Evolutionary conservation across 2,797 vertebrate genomes (phyloP).

Genomic region (Notoglanidium macrostoma): DNA sequence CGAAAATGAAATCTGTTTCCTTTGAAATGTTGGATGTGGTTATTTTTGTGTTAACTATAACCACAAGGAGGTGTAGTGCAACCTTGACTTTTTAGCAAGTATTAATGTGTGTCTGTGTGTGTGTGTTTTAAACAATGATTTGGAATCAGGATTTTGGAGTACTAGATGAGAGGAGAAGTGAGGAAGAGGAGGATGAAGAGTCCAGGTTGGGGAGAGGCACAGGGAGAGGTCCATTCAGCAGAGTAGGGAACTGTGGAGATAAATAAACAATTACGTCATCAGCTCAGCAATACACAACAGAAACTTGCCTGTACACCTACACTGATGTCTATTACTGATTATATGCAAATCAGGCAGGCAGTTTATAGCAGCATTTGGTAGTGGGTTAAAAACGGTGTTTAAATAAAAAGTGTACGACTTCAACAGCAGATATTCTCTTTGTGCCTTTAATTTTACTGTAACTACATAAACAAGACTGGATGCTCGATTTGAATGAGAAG

Average conservation of each 20-base stretch:
- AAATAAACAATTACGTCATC: slow-evolving; percentile 31
- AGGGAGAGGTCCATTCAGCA: slow-evolving; percentile 88
- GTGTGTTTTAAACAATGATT: not conserved
- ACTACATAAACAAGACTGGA: slow-evolving; percentile 22
- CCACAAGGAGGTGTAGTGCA: slow-evolving; percentile 59
- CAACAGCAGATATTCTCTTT: not conserved
- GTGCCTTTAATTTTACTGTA: not conserved
- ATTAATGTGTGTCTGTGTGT: slow-evolving; percentile 2
- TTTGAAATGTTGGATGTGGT: slow-evolving; percentile 20
- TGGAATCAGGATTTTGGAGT: slow-evolving; percentile 88
- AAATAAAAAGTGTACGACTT: not conserved
- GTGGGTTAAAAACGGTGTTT: not conserved
- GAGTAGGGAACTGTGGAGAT: slow-evolving; percentile 84
- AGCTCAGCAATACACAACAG: not conserved
- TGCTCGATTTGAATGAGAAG: not conserved
- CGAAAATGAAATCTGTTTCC: not conserved
- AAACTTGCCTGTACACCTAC: not conserved
- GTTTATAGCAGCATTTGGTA: not conserved
- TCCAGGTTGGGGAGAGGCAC: slow-evolving; percentile 85
- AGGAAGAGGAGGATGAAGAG: slow-evolving; percentile 79
- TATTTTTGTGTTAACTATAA: slow-evolving; percentile 23
- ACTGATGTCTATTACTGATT: slow-evolving; percentile 4
- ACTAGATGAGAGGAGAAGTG: slow-evolving; percentile 84
- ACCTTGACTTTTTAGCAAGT: slow-evolving; percentile 47
- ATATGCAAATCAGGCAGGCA: not conserved